Conservation (phyloP, 1,140 invertebrate genomes). For the Pollicipes pollicipes region DNA sequence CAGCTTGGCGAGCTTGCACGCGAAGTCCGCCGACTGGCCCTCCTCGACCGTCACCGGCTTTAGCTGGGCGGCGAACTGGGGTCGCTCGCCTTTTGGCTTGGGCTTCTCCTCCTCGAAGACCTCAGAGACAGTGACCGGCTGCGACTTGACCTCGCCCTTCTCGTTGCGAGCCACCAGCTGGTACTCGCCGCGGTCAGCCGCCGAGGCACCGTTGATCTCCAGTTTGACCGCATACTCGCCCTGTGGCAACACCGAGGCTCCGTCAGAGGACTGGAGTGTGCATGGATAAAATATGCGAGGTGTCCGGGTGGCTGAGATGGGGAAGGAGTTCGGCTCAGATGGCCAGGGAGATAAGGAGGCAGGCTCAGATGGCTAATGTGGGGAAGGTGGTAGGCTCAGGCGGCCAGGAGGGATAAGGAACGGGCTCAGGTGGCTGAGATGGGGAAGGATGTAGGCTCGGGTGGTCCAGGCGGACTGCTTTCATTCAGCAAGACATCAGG, state of each 20-base stretch:
- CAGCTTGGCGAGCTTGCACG: conserved; percentile 19
- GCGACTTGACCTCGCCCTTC: conserved; percentile 76
- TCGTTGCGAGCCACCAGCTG: conserved; percentile 81
- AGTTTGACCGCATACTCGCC: conserved; percentile 72
- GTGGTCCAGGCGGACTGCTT: no score
- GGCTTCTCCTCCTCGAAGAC: neutral
- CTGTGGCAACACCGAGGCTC: conserved; percentile 30
- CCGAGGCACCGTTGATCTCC: conserved; percentile 59
- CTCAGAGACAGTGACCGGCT: conserved; percentile 37
- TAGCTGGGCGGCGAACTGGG: neutral
- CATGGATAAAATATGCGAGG: no score
- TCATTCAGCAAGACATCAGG: no score
- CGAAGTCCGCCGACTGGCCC: neutral
- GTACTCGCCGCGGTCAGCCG: conserved; percentile 66
- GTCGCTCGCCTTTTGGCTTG: neutral
- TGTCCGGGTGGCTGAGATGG: no score
- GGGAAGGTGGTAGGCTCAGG: no score
- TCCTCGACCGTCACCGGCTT: neutral
- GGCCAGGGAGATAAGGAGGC: no score
- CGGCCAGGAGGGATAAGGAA: no score
- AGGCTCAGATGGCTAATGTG: no score
- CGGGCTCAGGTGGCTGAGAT: no score
- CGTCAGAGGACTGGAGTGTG: no score
- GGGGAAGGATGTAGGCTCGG: no score
- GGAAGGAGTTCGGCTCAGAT: no score